Percentiles rank a stretch among this genome's conserved stretches.
Evolutionary conservation across 1,140 invertebrate species (phyloP).

Genomic region (Ceratitis capitata): DNA sequence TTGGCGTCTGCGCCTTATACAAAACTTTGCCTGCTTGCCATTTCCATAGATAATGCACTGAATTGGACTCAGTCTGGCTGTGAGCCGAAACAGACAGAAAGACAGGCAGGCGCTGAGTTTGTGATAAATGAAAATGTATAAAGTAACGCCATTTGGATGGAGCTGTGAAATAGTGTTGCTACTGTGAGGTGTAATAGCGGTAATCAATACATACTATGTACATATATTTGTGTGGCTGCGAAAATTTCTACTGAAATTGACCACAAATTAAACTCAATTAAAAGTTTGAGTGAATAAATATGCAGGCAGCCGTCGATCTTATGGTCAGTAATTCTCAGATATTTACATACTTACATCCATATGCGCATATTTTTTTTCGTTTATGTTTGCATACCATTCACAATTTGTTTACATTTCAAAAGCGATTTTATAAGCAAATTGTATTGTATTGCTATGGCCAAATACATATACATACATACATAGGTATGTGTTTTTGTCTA

Average conservation of each 20-base stretch:
- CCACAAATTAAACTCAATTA: neutral
- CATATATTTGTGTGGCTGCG: neutral
- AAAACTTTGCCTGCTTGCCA: neutral
- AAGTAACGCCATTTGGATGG: neutral
- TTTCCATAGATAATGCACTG: neutral
- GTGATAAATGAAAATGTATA: slow-evolving; percentile 9
- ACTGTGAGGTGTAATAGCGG: neutral
- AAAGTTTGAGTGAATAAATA: neutral
- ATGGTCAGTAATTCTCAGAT: neutral
- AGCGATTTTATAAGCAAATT: too few relatives aligned
- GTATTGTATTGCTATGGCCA: too few relatives aligned
- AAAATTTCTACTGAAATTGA: neutral
- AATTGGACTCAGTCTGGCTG: neutral
- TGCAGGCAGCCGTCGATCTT: neutral
- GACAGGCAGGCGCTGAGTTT: neutral
- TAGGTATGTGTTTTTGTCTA: neutral
- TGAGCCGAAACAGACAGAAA: neutral
- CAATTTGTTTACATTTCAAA: slow-evolving; percentile 18
- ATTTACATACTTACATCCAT: neutral
- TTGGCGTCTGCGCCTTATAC: neutral
- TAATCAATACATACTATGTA: neutral
- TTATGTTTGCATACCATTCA: neutral
- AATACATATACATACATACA: too few relatives aligned
- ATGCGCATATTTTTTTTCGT: too few relatives aligned
- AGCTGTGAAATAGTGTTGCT: neutral